These are phyloP conservation scores for Frieseomelitta varia DNA, from an alignment of 1,140 invertebrate genomes.

Conservation along the genomic window DNA sequence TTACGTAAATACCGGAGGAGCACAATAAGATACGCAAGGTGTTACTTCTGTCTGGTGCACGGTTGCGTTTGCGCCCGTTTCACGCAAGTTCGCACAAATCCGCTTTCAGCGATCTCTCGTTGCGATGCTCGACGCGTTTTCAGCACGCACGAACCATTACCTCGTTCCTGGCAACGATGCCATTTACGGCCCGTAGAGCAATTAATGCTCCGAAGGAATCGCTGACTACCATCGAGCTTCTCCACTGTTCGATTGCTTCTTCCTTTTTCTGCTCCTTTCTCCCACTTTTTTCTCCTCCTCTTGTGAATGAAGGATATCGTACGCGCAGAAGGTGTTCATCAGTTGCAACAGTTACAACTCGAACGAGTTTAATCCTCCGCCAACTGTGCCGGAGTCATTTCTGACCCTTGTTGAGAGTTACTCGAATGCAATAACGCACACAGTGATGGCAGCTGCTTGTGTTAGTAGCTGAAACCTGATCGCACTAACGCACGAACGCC, in stretches of 20 bases:
- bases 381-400: too few relatives aligned
- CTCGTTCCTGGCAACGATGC: conserved; percentile 23
- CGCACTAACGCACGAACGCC: too few relatives aligned
- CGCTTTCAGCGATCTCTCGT: conserved; percentile 25
- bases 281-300: too few relatives aligned
- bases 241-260: not conserved
- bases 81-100: conserved; percentile 11
- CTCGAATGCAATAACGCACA: too few relatives aligned
- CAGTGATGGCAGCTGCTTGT: too few relatives aligned
- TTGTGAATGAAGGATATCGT: not conserved
- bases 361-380: too few relatives aligned
- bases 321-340: not conserved
- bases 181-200: conserved; percentile 19
- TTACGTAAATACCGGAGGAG: conserved; percentile 47
- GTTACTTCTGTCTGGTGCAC: conserved; percentile 22
- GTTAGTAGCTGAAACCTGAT: too few relatives aligned
- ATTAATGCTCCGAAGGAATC: conserved; percentile 20
- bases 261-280: not conserved
- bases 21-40: conserved; percentile 42
- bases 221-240: too few relatives aligned
- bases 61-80: conserved; percentile 7
- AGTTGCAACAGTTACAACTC: not conserved
- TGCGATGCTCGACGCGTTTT: conserved; percentile 26
- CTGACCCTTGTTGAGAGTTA: too few relatives aligned
- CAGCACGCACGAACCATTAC: conserved; percentile 20